Base-by-base conservation (phyloP, 1,140 invertebrate species). In the Drosophila repleta region DNA sequence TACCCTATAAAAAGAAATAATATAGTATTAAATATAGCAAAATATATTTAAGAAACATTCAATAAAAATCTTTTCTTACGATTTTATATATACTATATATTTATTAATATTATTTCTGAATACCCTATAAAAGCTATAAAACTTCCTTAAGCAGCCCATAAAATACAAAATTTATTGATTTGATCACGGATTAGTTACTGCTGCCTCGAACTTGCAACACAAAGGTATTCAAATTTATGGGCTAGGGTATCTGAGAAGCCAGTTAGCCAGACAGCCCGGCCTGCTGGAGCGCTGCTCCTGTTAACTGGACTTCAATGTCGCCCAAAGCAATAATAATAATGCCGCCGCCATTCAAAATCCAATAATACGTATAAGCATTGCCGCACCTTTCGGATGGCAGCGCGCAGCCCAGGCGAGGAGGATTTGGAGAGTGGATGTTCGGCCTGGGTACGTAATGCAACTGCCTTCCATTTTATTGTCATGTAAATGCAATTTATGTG, bases 401-500 rank as follows among this genome's bases (percentile, higher is more conserved):
- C 2, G 52, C 20, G 39, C 7, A 35, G 1, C 1, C 3, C 11
- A 35, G 11, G 32, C 7, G 7, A 13, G 3, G 39, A 8, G n/a
- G 39, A 43, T 17, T 43, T 43, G 39, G n/a, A 13, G 32, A 35
- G 32, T 35, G 41, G 13, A 41, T 37, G 58, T 24, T 17, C 60
- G 51, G 51, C 53, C 43, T 45, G 45, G 35, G 18, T 64, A 51
- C 17, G 21, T 49, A 58, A 58, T 58, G 57, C 46, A 55, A 48
- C 63, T 62, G 53, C 51, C 74, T 62, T 41, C 52, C 60, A 63
- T 71, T 69, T 81, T 67, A 85, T 80, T 85, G 81, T 87, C 77
- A 74, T 84, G 77, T 81, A 77, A 74, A 87, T 84, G 77, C 58
- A 71, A 76, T 63, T 68, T 76, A 68, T 76, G 64, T 61, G 72